Conservation (phyloP, 2,888 invertebrate genomes). For the Ypsolopha sequella region DNA sequence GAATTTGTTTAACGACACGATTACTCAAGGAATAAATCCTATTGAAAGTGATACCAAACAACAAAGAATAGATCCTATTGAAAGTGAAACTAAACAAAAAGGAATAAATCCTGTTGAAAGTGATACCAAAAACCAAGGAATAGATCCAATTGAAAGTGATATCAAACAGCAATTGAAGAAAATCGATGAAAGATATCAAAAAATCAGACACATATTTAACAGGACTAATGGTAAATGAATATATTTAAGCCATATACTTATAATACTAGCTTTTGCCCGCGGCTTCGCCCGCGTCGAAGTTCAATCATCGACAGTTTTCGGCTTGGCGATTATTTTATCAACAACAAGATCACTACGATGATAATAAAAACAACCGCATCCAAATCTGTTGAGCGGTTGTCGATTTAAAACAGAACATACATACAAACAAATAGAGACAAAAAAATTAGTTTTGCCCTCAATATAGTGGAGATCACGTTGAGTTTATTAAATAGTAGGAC, state of each 20-base stretch:
- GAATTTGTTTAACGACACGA: constrained; percentile 37
- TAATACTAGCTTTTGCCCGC: too few relatives aligned
- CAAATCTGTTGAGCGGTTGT: too few relatives aligned
- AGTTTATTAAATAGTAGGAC: too few relatives aligned
- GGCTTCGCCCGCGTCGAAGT: too few relatives aligned
- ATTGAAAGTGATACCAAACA: constrained; percentile 29
- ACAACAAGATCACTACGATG: too few relatives aligned
- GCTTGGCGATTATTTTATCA: too few relatives aligned
- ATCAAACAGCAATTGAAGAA: constrained; percentile 21
- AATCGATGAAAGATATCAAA: constrained; percentile 25
- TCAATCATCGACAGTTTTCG: too few relatives aligned
- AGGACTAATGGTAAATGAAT: constrained; percentile 26
- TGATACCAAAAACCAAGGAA: constrained; percentile 32
- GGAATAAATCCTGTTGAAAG: constrained; percentile 38
- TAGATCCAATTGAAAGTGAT: constrained; percentile 35
- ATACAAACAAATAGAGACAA: too few relatives aligned
- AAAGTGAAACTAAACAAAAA: constrained; percentile 28
- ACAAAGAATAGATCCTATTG: constrained; percentile 37
- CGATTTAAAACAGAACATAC: too few relatives aligned
- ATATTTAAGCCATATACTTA: neutral
- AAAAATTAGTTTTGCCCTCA: too few relatives aligned
- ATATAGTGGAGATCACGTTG: too few relatives aligned
- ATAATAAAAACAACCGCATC: too few relatives aligned
- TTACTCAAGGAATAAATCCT: constrained; percentile 38
- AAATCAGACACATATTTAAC: constrained; percentile 32